These are phyloP conservation scores for Euzophera pinguis DNA, from an alignment of 2,888 invertebrate genomes.

Conservation along the genomic window DNA sequence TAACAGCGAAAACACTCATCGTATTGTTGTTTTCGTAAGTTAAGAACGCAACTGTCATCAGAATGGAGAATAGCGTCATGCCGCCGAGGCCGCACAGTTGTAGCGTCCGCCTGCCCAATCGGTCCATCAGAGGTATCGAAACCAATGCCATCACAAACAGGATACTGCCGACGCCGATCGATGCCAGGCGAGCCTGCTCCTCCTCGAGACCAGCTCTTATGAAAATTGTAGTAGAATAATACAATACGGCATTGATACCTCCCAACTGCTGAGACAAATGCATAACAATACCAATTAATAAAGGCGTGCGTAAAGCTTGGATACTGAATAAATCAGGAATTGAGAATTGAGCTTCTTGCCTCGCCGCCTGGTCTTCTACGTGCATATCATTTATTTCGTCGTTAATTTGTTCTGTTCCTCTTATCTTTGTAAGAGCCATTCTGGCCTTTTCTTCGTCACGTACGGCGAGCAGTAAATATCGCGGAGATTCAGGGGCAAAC, in stretches of 20 bases:
- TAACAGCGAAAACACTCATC: slow-evolving; percentile 70
- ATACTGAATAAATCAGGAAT: slow-evolving; percentile 58
- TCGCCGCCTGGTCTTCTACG: slow-evolving; percentile 64
- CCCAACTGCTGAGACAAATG: slow-evolving; percentile 74
- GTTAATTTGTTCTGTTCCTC: slow-evolving; percentile 61
- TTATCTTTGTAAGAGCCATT: slow-evolving; percentile 49
- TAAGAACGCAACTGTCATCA: slow-evolving; percentile 81
- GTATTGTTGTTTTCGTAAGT: slow-evolving; percentile 59
- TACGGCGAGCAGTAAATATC: slow-evolving; percentile 59
- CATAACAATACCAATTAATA: slow-evolving; percentile 73
- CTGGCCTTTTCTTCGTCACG: slow-evolving; percentile 65
- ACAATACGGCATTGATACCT: slow-evolving; percentile 81
- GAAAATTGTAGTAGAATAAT: slow-evolving; percentile 85
- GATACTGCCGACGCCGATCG: slow-evolving; percentile 85
- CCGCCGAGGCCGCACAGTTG: slow-evolving; percentile 85
- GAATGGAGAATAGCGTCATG: slow-evolving; percentile 85
- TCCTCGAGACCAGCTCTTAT: slow-evolving; percentile 79
- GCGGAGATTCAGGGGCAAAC: slow-evolving; percentile 68
- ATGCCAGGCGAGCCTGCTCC: slow-evolving; percentile 82
- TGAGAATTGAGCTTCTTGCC: slow-evolving; percentile 62
- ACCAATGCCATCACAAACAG: slow-evolving; percentile 87
- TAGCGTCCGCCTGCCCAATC: slow-evolving; percentile 83
- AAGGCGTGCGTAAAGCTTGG: slow-evolving; percentile 53
- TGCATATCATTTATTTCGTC: slow-evolving; percentile 73
- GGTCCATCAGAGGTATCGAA: slow-evolving; percentile 87